Conservation (phyloP, 2,113 vertebrate genomes). For the Loxodonta africana region DNA sequence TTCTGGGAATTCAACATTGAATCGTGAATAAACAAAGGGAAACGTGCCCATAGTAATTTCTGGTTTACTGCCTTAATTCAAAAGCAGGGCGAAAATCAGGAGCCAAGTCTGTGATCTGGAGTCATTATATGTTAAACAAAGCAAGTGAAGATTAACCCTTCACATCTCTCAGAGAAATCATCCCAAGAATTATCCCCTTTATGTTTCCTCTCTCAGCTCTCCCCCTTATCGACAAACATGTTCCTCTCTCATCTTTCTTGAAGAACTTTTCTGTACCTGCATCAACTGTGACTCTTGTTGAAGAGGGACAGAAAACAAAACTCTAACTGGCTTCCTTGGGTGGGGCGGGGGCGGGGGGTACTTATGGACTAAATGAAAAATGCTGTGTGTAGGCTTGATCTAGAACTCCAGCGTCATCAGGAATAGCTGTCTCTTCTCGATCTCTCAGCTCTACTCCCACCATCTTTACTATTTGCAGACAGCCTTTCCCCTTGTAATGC, state of each 20-base stretch:
- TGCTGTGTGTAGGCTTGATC: neutral
- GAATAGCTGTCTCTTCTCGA: neutral
- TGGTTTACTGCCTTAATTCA: conserved; percentile 48
- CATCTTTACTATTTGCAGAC: neutral
- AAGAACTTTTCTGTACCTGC: neutral
- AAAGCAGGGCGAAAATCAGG: conserved; percentile 39
- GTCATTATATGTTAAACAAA: neutral
- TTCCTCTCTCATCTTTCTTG: neutral
- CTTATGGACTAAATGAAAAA: neutral
- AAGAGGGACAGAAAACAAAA: conserved; percentile 8
- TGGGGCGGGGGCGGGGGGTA: neutral
- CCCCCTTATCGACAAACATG: neutral
- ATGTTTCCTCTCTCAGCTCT: neutral
- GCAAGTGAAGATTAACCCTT: neutral
- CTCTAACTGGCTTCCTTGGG: neutral
- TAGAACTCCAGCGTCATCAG: neutral
- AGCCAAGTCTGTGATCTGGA: neutral
- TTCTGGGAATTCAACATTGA: conserved; percentile 70
- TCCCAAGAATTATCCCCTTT: neutral
- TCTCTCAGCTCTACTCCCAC: neutral
- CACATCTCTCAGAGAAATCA: neutral
- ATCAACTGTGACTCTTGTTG: neutral
- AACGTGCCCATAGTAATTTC: conserved; percentile 54
- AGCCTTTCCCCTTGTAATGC: neutral
- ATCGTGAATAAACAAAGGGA: conserved; percentile 51